phyloP scores from a whole-genome alignment of 2,113 vertebrate genomes.

The Edolisoma coerulescens region DNA sequence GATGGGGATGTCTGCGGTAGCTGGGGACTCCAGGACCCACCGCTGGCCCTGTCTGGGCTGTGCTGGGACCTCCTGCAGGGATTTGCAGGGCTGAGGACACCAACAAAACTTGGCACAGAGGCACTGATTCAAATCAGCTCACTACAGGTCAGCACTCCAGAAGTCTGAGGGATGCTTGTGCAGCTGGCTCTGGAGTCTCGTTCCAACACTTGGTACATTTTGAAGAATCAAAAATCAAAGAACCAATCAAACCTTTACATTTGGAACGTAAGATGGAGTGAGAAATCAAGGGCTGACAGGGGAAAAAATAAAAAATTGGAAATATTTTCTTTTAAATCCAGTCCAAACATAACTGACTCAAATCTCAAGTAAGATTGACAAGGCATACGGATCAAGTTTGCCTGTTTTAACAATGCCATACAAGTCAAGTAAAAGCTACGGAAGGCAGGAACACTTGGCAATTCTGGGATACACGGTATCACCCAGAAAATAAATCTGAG shows the following conservation, averaged over 20 bases:
- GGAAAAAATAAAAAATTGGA: not conserved
- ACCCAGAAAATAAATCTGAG: not conserved
- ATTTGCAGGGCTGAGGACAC: not conserved
- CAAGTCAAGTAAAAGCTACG: not conserved
- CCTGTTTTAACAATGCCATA: not conserved
- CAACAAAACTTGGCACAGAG: not conserved
- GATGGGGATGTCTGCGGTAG: not conserved
- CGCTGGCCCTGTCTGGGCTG: not conserved
- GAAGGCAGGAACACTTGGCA: not conserved
- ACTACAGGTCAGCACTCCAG: not conserved
- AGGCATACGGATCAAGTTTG: not conserved
- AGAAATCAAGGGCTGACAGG: not conserved
- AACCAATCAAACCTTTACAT: too few species aligned
- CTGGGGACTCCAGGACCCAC: not conserved
- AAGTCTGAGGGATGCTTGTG: not conserved
- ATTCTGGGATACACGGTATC: not conserved
- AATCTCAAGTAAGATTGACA: not conserved
- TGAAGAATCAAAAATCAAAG: too few species aligned
- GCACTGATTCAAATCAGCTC: not conserved
- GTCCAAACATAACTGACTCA: not conserved
- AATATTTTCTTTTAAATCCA: not conserved
- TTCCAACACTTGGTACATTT: not conserved
- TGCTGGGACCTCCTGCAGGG: not conserved
- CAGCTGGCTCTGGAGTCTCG: not conserved
- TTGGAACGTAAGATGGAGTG: not conserved